Evolutionary conservation across 2,888 invertebrate species (phyloP), one percentile per base, ranked within the genome.

Genomic region (Habroteleia sp.): DNA sequence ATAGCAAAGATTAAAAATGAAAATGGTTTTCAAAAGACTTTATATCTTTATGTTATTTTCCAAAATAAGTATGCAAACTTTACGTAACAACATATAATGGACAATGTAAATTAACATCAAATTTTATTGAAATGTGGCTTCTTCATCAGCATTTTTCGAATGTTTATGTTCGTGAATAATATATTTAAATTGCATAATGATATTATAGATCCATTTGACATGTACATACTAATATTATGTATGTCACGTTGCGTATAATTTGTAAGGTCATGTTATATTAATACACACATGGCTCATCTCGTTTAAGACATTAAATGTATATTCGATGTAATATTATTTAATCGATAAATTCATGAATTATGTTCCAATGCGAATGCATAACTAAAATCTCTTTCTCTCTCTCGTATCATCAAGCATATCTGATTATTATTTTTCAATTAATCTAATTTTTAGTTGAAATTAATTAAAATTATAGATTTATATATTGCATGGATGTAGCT

Each of bases 181-280:
- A 11, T 17, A 31, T 31, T 31, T 31, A 50, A 50, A 35, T 35
- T 7, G 17, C 31, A 31, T 20, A 11, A 50, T 23, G 31, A 56
- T 56, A 65, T 27, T 42, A 7, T n/a, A 35, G 29, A 14, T 8
- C 7, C 27, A 52, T 42, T 33, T 3, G 31, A 33, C 41, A 6
- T 14, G 46, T 39, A 13, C n/a, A 5, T 48, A 23, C 14, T 68
- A 46, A 50, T 42, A 58, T 68, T 50, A 39, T 35, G 35, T 39
- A 5, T 39, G 58, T 68, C 68, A 58, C 58, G 58, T 68, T 50
- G 33, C 8, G 42, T 39, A 50, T 39, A 68, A 68, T 68, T 68
- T 58, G 58, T 58, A 58, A 58, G 68, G 58, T 35, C 42, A 25
- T 41, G 58, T 58, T 48, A 20, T 42, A 68, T 68, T 68, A 68